Percentiles rank a stretch among this genome's conserved stretches.
phyloP scores from a whole-genome alignment of 2,888 invertebrate species.

The Drosophila mercatorum region DNA sequence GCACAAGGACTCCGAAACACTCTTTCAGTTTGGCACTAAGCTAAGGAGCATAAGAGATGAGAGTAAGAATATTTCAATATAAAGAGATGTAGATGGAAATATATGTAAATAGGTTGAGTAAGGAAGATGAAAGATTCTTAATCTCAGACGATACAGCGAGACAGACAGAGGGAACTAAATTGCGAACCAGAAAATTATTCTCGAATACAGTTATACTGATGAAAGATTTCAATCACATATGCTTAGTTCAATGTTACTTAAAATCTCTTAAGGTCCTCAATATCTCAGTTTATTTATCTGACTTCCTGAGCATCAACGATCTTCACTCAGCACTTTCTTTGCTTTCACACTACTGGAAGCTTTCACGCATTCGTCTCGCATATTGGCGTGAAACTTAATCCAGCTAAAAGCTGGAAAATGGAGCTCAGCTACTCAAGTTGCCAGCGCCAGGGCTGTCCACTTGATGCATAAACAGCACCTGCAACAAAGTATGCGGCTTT shows the following conservation, averaged over 20 bases:
- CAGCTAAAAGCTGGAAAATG: conserved; percentile 37
- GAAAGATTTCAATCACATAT: not conserved
- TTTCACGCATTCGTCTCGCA: conserved; percentile 5
- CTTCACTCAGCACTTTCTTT: conserved; percentile 1
- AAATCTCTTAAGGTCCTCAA: not conserved
- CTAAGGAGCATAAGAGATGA: not conserved
- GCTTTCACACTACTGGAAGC: not conserved
- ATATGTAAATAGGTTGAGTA: not conserved
- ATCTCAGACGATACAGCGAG: not conserved
- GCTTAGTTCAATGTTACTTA: not conserved
- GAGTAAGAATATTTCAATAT: not conserved
- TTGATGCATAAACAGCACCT: conserved; percentile 43
- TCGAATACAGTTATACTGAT: no score
- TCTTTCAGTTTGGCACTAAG: not conserved
- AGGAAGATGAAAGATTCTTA: not conserved
- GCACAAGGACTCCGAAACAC: not conserved
- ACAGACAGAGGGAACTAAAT: no score
- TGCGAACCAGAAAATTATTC: not conserved
- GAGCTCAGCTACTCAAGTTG: conserved; percentile 61
- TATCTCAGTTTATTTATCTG: not conserved
- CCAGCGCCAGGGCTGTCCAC: conserved; percentile 50
- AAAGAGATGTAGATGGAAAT: not conserved
- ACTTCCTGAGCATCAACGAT: no score
- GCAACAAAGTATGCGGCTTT: conserved; percentile 16
- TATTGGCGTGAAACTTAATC: conserved; percentile 15